Base-by-base conservation (phyloP, 2,113 vertebrate species). In the Phrynocephalus versicolor region DNA sequence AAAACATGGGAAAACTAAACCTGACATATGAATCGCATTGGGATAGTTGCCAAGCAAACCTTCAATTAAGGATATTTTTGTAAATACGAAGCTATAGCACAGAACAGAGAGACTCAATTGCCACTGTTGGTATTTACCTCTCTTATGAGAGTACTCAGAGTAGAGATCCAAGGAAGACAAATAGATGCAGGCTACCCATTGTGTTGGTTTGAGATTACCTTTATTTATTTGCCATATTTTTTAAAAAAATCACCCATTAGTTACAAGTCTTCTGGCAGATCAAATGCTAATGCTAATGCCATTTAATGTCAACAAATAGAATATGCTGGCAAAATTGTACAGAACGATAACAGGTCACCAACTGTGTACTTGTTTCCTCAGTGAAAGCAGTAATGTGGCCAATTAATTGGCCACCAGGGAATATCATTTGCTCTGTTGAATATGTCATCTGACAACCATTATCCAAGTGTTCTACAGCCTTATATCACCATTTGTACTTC, bases 371-470 rank as follows among this genome's bases (percentile, higher is more conserved):
- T 79, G 27, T 78, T 35, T 72, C 62, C 35, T 6, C 67, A 60
- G 27, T 37, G 27, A 27, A 13, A 35, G 55, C 5, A 45, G 16
- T 62, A 45, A 72, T 72, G 55, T 35, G 69, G 57, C 27, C 30
- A 80, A 79, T 72, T 85, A 85, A 85, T 85, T 85, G 77, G 69
- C 37, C 76, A 60, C 77, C n/a, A 62, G 69, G 84, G 84, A 79
- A 60, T 23, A 62, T 72, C 37, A 19, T 30, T 80, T 73, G 79
- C 30, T 62, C 7, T 14, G 8, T 79, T 71, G 67, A 72, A 45
- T 60, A 72, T 35, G 37, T 45, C 9, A 25, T 58, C 30, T 73
- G 82, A 84, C 82, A 84, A 27, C 58, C 62, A 23, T 25, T 51
- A 30, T 45, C 30, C 6, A 65, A 51, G 41, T 18, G 27, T 85